Conservation (phyloP, 2,113 vertebrate genomes). For the Ptilorrhoa leucosticta region DNA sequence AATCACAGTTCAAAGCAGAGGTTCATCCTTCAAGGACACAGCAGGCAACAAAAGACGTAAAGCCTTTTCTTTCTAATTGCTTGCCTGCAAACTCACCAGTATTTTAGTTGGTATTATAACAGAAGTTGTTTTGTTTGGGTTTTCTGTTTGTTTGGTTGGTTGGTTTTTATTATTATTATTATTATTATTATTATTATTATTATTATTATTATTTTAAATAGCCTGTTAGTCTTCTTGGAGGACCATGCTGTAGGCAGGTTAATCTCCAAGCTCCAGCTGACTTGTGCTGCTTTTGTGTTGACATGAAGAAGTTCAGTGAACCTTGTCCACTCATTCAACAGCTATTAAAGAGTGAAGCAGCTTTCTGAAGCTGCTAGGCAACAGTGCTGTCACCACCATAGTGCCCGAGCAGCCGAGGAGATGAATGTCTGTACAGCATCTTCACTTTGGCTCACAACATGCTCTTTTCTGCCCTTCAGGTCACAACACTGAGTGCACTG, state of each 20-base stretch:
- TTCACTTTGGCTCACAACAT: background rate
- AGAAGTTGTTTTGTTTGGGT: background rate
- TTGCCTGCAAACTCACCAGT: background rate
- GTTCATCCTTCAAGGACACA: background rate
- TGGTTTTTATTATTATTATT: background rate
- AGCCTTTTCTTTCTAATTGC: background rate
- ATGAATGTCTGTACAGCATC: background rate
- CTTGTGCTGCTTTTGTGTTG: background rate
- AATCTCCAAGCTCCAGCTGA: background rate
- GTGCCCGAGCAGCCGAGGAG: background rate
- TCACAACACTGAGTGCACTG: background rate
- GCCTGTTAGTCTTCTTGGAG: background rate
- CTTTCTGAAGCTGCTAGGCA: conserved; percentile 19
- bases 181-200: no score
- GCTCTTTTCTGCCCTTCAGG: background rate
- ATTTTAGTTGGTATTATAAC: background rate
- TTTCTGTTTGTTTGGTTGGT: background rate
- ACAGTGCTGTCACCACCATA: background rate
- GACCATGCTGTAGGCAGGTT: background rate
- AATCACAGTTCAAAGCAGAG: background rate
- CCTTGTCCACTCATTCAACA: background rate
- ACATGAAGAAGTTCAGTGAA: background rate
- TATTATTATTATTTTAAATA: background rate
- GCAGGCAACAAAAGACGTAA: background rate
- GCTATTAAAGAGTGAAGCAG: background rate